Base-by-base conservation (phyloP, 2,113 vertebrate species). In the Aphelocoma coerulescens region DNA sequence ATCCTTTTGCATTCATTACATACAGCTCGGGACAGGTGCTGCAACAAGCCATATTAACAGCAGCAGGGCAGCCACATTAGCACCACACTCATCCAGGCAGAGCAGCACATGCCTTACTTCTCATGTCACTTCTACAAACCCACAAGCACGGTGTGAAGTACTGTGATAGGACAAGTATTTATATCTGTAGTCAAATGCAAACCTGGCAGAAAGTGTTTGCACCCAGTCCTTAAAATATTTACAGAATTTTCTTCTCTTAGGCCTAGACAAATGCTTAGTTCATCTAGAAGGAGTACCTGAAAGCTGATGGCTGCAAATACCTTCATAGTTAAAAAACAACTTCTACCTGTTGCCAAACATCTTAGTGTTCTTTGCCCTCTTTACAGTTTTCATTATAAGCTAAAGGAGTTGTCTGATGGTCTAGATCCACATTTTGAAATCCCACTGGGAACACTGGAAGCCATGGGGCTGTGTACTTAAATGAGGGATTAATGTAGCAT, bases 121-220 rank as follows among this genome's bases (percentile, higher is more conserved):
- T 91, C 54, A 37, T 76, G 49, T 69, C 67, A 48, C 67, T 93
- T 90, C 55, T 67, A 79, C 63, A 79, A 79, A 35, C 58, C 28
- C 4, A 3, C 67, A 62, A 83, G 27, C 55, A 39, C 5, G 1
- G 63, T 74, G 85, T 8, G 2, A 94, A 88, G 9, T 90, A 61
- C 71, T 75, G 82, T 85, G 49, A 79, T 73, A 80, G 51, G 62
- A 58, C 55, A 86, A 80, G 63, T 91, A 82, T 78, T 52, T 78
- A n/a, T 94, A 52, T 76, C 23, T 54, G 16, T 71, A 88, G 68
- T 65, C 85, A 92, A 88, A 88, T 67, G 52, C 67, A 95, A 90
- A 77, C 55, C 51, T 37, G 28, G 75, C 82, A 84, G 78, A 79
- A 90, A 72, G 17, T 23, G 67, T 69, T 67, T 86, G 59, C 68